These are phyloP conservation scores for Phainopepla nitens DNA, from an alignment of 2,113 vertebrate genomes.

Conservation along the genomic window DNA sequence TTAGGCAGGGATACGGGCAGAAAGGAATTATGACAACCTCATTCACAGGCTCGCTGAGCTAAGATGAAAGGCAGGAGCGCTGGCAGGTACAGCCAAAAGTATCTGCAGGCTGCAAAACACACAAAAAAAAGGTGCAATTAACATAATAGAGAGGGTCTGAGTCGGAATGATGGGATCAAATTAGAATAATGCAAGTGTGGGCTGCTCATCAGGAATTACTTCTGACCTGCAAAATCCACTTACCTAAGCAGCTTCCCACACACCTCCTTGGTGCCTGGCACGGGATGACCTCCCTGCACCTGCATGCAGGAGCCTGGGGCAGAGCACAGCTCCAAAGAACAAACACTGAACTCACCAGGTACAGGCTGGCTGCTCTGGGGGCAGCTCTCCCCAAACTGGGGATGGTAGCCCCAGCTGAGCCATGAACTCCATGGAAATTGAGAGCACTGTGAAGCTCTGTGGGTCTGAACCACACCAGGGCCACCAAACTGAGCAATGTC, in stretches of 20 bases:
- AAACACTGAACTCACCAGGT: neutral
- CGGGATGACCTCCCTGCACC: neutral
- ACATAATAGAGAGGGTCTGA: neutral
- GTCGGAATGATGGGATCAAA: neutral
- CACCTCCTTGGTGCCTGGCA: neutral
- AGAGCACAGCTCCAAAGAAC: neutral
- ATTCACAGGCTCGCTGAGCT: neutral
- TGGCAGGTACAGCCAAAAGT: neutral
- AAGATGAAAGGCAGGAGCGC: neutral
- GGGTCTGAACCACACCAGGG: neutral
- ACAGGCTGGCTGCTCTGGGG: neutral
- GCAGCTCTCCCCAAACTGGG: neutral
- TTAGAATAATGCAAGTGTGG: slow-evolving; percentile 28
- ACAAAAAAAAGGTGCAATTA: neutral
- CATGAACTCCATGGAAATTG: neutral
- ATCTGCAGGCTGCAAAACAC: neutral
- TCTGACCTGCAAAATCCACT: slow-evolving; percentile 31
- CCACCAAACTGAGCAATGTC: neutral
- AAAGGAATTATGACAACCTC: neutral
- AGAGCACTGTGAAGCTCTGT: neutral
- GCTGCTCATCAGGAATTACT: slow-evolving; percentile 25
- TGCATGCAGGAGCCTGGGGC: neutral
- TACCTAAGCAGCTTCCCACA: slow-evolving; percentile 26
- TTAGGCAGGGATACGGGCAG: neutral
- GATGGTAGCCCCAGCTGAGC: neutral